Base-by-base conservation (phyloP, 2,797 vertebrate species). In the Gymnodraco acuticeps region DNA sequence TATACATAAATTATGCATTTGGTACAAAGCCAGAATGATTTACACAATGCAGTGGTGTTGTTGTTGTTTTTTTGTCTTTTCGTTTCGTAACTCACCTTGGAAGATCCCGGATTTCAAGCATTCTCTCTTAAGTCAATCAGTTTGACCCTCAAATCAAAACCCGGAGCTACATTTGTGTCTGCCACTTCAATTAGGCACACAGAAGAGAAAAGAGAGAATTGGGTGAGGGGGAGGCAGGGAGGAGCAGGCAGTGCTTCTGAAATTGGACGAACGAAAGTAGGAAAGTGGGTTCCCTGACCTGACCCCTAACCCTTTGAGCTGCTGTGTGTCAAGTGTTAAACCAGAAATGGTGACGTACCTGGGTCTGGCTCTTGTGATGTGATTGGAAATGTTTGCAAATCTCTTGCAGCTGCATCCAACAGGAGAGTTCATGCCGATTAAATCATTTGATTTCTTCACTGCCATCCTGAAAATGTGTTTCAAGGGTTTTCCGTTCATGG, bases 171-270 rank as follows among this genome's bases (percentile, higher is more conserved):
- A 87, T 88, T 68, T 82, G 58, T 71, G 45, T 72, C 78, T 73
- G 75, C 85, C 77, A 75, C 77, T 90, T 66, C 73, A 90, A 78
- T 89, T 85, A 82, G 71, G n/a, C 63, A 43, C 56, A 41, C 66
- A 19, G n/a, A 27, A 55, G 56, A 62, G 51, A 19, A 43, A 46
- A 4, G 42, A 31, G 43, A 13, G 50, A 59, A 61, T 6, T 45
- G 53, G n/a, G 47, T 6, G 67, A 59, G 16, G 14, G 55, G 64
- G 27, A 53, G 15, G 16, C 52, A 38, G 31, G 5, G 19, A 64
- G 42, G 45, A 54, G 56, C 53, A 23, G 62, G 23, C 56, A 0
- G 71, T 48, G 63, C 13, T 46, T 58, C 17, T 20, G 11, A 43
- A 46, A 51, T 17, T 43, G 33, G 53, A 72, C 41, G 17, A 65